Base-by-base conservation (phyloP, 2,113 vertebrate genomes). In the Scomber japonicus region DNA sequence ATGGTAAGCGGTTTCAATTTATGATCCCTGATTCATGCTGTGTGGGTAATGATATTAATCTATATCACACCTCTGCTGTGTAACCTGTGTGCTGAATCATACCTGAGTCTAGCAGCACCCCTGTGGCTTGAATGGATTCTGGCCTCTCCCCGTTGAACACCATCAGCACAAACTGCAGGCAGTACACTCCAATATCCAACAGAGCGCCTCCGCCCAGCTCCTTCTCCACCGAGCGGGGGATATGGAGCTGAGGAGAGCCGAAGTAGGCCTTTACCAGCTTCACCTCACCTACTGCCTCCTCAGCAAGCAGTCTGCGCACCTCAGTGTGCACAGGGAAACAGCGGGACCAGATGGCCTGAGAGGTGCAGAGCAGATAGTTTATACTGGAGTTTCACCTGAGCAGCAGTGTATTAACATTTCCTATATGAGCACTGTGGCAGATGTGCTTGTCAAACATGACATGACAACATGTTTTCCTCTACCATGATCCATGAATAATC, bases 101-200 rank as follows among this genome's bases (percentile, higher is more conserved):
- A 95, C 95, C 95, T 40, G 92, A 94, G 54, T 93, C 89, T 0
- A 94, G 84, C 45, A 94, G 87, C 60, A 93, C 91, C 19, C 90
- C 92, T 1, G 89, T 90, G 30, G 93, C 92, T 4, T 90, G 74
- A 14, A 95, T 65, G 51, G 82, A 92, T 82, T 93, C 85, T 0
- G 95, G 94, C 85, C 83, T 90, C 84, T 95, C 95, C 35, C 93
- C 86, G 5, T 93, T 87, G 79, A 96, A 96, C 59, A 95, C 94
- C 96, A 96, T 97, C 87, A 95, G 93, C 69, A 94, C 92, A 84
- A 95, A 93, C 79, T 91, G 94, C 74, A 96, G 44, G 66, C 90
- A 94, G 88, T 96, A 93, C 44, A 95, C 90, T 46, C 95, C 95
- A 11, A 96, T 93, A 78, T 95, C 95, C 71, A 95, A 66, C 53